These are phyloP conservation scores for Himantopus leucocephalus DNA, from an alignment of 2,113 vertebrate species.

Conservation along the genomic window DNA sequence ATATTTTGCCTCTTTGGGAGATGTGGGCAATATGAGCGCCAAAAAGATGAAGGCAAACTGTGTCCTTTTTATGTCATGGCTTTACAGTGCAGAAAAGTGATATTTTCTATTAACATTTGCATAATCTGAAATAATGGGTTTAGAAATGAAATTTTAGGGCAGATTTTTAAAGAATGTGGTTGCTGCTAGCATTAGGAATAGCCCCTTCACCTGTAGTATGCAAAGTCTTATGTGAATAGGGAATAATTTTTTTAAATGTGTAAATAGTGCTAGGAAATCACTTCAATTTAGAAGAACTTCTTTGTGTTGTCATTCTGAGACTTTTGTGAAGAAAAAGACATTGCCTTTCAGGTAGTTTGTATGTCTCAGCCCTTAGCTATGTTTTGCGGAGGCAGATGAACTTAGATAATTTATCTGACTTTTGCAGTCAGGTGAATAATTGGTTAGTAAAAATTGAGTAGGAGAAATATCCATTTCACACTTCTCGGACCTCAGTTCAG, in stretches of 20 bases:
- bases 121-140: not conserved
- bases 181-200: not conserved
- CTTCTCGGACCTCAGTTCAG: constrained; percentile 3
- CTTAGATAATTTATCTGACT: not conserved
- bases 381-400: not conserved
- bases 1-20: not conserved
- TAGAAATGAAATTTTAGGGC: not conserved
- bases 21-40: not conserved
- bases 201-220: not conserved
- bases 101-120: not conserved
- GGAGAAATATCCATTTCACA: constrained; percentile 5
- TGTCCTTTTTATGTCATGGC: not conserved
- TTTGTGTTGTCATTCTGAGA: not conserved
- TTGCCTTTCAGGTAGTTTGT: not conserved
- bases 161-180: not conserved
- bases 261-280: not conserved
- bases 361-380: rapidly evolving
- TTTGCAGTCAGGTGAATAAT: not conserved
- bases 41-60: not conserved
- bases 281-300: not conserved
- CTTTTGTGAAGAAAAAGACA: not conserved
- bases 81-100: not conserved
- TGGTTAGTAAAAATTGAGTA: not conserved
- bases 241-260: not conserved
- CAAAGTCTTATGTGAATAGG: not conserved